phyloP scores from a whole-genome alignment of 2,113 vertebrate genomes.

The Bubo bubo region DNA sequence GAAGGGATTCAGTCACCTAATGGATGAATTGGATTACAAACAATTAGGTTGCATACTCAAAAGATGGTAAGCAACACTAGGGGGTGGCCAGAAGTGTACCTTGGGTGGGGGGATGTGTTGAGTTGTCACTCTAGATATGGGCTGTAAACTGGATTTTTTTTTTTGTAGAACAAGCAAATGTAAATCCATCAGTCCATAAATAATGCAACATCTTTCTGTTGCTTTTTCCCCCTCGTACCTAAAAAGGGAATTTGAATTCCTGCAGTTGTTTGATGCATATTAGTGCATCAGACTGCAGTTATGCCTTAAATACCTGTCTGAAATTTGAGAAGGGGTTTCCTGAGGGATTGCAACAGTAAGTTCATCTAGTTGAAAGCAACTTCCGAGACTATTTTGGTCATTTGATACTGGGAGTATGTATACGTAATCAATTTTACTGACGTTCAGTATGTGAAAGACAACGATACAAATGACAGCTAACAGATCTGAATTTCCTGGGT shows the following conservation, averaged over 20 bases:
- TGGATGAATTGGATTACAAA: not conserved
- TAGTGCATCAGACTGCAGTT: not conserved
- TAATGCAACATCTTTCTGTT: not conserved
- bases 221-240: not conserved
- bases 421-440: not conserved
- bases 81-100: not conserved
- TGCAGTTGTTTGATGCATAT: not conserved
- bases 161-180: not conserved
- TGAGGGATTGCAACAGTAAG: not conserved
- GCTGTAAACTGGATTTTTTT: not conserved
- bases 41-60: not conserved
- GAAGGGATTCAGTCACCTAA: not conserved
- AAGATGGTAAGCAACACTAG: not conserved
- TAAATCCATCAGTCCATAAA: not conserved
- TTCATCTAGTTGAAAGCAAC: not conserved
- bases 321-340: not conserved
- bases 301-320: not conserved
- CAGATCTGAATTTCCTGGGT: not conserved
- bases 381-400: not conserved
- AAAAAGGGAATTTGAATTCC: not conserved
- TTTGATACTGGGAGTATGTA: not conserved
- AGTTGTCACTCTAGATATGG: not conserved
- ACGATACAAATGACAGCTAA: not conserved
- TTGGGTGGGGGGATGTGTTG: not conserved
- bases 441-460: accelerated